Base-by-base conservation (phyloP, 1,140 invertebrate species). In the Drosophila baimaii region DNA sequence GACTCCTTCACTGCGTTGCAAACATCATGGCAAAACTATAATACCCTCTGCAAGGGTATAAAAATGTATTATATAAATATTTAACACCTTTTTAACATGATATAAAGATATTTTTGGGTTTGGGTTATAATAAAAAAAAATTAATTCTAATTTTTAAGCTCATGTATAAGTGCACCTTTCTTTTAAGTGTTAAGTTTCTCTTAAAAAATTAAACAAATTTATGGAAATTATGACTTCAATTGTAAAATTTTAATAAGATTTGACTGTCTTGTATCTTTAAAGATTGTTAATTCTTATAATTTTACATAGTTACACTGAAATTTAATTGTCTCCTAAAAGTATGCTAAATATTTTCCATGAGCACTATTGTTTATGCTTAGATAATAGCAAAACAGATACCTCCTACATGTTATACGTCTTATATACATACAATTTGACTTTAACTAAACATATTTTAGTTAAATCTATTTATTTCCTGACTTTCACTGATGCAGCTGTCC, bases 261-360 rank as follows among this genome's bases (percentile, higher is more conserved):
- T 8, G 7, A 7, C 8, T 10, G 12, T 1, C 5, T 44, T 46
- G 5, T 6, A 2, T 44, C 1, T 13, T 15, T 23, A 23, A 46
- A 44, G 3, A 10, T 5, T 47, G n/a, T n/a, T n/a, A n/a, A 43
- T 2, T 25, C 17, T 27, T 0, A 17, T 47, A 27, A 19, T 19
- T 51, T 51, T 7, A 19, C 17, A 21, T 15, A 0, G n/a, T 17
- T 9, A 9, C 4, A 5, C 23, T 2, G 29, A 23, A 33, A 25
- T 61, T 15, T 2, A 15, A 27, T 19, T 37, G 21, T 10, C 23
- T 27, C 58, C 58, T 19, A 61, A 61, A 62, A 44, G 61, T 62
- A 25, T 44, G 56, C 12, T 5, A 31, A 23, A 2, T 7, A 3
- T 6, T 31, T 31, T 1, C 8, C 1, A 19, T 12, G 15, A 33